Evolutionary conservation across 2,888 invertebrate genomes (phyloP).

Genomic region (Morpho deidamia): DNA sequence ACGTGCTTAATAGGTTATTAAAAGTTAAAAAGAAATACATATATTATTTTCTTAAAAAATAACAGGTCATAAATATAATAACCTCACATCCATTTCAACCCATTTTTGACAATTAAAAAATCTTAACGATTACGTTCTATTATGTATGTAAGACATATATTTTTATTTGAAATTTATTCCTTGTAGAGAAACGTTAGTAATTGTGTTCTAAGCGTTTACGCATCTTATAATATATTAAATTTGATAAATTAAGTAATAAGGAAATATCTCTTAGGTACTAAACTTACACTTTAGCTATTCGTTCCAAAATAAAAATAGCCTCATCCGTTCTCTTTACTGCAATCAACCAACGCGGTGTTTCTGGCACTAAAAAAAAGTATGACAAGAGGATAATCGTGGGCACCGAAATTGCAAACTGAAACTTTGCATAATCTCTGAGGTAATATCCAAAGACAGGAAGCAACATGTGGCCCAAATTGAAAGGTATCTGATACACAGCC

Average conservation of each 20-base stretch:
- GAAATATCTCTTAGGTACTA: not conserved
- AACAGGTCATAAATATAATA: too few relatives aligned
- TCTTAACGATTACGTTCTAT: too few relatives aligned
- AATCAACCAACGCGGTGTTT: constrained; percentile 89
- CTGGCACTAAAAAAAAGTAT: constrained; percentile 84
- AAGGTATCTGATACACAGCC: constrained; percentile 83
- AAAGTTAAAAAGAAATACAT: too few relatives aligned
- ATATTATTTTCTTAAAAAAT: too few relatives aligned
- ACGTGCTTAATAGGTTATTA: too few relatives aligned
- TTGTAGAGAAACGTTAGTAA: too few relatives aligned
- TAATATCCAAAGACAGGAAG: constrained; percentile 80
- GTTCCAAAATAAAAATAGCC: constrained; percentile 81
- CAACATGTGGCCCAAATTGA: constrained; percentile 82
- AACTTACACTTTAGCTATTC: constrained; percentile 78
- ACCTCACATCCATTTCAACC: too few relatives aligned
- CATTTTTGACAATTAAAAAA: too few relatives aligned
- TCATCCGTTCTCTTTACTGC: constrained; percentile 83
- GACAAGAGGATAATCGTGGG: constrained; percentile 77
- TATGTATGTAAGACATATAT: too few relatives aligned
- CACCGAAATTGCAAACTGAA: constrained; percentile 82
- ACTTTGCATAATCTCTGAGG: constrained; percentile 80
- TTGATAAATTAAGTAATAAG: not conserved
- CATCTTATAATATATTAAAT: too few relatives aligned
- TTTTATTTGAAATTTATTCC: too few relatives aligned
- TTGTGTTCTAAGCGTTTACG: too few relatives aligned